Conservation (phyloP, 2,113 vertebrate genomes). For the Accipiter cooperii region DNA sequence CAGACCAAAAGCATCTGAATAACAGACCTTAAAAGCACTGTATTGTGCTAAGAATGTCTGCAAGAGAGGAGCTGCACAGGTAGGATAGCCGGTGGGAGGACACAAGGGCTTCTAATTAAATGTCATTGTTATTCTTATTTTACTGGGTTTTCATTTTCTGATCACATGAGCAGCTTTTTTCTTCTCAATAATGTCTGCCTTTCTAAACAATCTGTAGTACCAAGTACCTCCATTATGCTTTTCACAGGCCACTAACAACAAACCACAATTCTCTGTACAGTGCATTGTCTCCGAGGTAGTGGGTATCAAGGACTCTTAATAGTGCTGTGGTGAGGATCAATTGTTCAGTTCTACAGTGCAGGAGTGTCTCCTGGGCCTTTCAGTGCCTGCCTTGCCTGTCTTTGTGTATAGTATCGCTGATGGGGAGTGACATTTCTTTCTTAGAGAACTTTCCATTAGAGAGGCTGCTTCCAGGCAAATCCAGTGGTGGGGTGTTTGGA, state of each 20-base stretch:
- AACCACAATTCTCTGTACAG: conserved; percentile 24
- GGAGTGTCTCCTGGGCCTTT: conserved; percentile 3
- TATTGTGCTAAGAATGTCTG: not conserved
- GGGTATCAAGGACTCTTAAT: conserved; percentile 24
- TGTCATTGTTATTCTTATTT: not conserved
- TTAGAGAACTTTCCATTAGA: conserved; percentile 41
- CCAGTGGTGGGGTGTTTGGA: not conserved
- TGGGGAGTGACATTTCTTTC: conserved; percentile 11
- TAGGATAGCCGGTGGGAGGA: not conserved
- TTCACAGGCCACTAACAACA: not conserved
- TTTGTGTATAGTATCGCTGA: conserved; percentile 21
- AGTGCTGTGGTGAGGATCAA: not conserved
- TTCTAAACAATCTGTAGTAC: conserved; percentile 14
- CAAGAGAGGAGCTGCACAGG: not conserved
- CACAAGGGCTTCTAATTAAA: not conserved
- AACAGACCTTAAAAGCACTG: not conserved
- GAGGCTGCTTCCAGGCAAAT: conserved; percentile 12
- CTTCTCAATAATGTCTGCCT: not conserved
- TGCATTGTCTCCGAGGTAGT: not conserved
- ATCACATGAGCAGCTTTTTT: not conserved
- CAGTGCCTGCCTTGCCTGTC: not conserved
- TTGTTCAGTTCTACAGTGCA: not conserved
- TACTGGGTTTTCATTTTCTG: not conserved
- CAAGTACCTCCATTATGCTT: conserved; percentile 13
- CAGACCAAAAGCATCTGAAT: not conserved